Conservation (phyloP, 2,113 vertebrate genomes). For the Notiomystis cincta region DNA sequence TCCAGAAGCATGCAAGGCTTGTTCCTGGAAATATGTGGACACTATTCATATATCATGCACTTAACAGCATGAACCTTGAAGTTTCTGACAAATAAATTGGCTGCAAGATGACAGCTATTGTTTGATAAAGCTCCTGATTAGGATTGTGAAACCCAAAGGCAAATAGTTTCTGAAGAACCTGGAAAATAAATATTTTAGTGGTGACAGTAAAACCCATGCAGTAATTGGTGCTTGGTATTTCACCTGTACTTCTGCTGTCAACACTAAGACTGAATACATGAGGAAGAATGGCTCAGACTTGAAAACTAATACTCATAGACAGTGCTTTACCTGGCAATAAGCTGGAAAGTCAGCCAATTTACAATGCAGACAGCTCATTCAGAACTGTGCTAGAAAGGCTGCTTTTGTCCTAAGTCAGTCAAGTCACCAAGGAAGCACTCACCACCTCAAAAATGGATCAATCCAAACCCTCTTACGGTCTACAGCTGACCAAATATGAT, state of each 20-base stretch:
- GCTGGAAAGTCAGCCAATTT: neutral
- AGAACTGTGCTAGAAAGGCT: neutral
- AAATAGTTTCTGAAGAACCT: neutral
- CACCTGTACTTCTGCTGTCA: neutral
- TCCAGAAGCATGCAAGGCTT: neutral
- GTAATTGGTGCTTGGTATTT: neutral
- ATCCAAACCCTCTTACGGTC: neutral
- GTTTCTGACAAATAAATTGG: neutral
- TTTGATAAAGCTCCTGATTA: neutral
- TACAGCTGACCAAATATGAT: neutral
- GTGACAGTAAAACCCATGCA: neutral
- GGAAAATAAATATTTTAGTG: neutral
- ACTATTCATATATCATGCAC: neutral
- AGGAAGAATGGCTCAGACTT: neutral
- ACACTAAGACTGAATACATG: neutral
- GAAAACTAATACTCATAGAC: neutral
- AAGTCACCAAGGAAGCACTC: neutral
- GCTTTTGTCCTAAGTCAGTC: neutral
- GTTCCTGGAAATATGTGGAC: neutral
- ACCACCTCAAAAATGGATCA: neutral
- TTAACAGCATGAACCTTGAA: neutral
- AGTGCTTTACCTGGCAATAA: neutral
- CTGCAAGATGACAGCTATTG: neutral
- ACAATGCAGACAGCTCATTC: neutral
- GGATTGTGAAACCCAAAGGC: neutral